Percentiles rank a stretch among this genome's conserved stretches.
Evolutionary conservation across 2,113 vertebrate genomes (phyloP).

Genomic region (Rhagologus leucostigma): DNA sequence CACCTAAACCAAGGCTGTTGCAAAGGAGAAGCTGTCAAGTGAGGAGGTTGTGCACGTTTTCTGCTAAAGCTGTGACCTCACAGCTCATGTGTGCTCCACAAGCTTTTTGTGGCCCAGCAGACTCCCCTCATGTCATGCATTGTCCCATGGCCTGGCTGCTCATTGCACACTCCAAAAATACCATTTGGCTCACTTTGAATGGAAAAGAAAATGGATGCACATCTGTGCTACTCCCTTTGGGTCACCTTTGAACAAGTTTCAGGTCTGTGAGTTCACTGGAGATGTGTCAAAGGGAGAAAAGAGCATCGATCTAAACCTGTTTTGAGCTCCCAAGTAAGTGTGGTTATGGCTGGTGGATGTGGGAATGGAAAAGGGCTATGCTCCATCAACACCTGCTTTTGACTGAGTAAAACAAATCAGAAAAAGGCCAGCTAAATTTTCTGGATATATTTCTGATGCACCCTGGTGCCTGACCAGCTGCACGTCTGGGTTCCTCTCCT

Average conservation of each 20-base stretch:
- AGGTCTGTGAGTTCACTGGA: not conserved
- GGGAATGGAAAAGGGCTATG: not conserved
- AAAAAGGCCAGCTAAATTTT: not conserved
- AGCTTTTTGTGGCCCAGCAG: fast-evolving
- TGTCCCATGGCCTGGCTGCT: not conserved
- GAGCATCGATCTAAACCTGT: not conserved
- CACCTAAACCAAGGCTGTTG: not conserved
- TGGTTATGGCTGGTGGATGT: not conserved
- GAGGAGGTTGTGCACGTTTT: not conserved
- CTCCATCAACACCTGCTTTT: not conserved
- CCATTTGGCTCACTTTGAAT: not conserved
- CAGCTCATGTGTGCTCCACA: fast-evolving
- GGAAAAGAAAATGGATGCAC: not conserved
- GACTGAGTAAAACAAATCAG: not conserved
- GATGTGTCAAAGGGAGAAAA: not conserved
- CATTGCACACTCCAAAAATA: not conserved
- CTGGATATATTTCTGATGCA: not conserved
- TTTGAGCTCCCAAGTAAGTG: not conserved
- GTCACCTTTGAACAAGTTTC: not conserved
- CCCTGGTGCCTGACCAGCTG: not conserved
- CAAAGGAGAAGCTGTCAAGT: not conserved
- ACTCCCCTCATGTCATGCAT: fast-evolving
- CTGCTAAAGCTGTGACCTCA: not conserved
- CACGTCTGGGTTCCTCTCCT: not conserved
- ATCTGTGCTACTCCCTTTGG: not conserved